A percentile compares a stretch with the other conserved stretches of the same genome.
These are phyloP conservation scores for Blastomussa wellsi DNA, from an alignment of 92 coral and sea anemone genomes.

Conservation along the genomic window DNA sequence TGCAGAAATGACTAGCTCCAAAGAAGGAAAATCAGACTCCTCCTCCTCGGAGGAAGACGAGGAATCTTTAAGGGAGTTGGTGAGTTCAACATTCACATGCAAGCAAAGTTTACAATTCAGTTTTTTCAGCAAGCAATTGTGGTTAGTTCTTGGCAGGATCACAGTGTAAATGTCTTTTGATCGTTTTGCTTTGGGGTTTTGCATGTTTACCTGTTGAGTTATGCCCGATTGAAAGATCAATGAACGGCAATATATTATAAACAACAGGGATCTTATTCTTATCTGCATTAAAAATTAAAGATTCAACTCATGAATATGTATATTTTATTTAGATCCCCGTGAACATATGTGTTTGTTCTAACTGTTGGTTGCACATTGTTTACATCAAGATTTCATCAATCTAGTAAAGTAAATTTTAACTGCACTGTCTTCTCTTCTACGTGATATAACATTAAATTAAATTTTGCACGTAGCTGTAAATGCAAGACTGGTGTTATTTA, in stretches of 20 bases:
- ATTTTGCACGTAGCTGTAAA: neutral
- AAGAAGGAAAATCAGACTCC: constrained; percentile 35
- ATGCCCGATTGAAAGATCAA: constrained; percentile 2
- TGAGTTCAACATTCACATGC: constrained; percentile 13
- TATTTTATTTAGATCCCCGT: neutral
- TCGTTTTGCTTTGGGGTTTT: neutral
- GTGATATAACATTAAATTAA: neutral
- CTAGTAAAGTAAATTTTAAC: neutral
- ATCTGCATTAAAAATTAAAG: constrained; percentile 3
- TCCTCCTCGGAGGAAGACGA: constrained; percentile 72
- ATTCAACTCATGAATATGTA: neutral
- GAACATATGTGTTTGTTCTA: neutral
- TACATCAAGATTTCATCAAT: neutral
- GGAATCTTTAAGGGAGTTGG: constrained; percentile 77
- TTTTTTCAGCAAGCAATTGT: neutral
- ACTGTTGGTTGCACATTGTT: neutral
- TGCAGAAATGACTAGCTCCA: constrained; percentile 59
- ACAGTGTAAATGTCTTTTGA: neutral
- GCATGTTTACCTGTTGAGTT: neutral
- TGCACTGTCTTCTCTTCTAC: neutral
- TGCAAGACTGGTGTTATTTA: neutral
- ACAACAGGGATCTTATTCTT: neutral
- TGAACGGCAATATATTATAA: neutral
- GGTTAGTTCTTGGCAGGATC: neutral
- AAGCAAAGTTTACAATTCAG: neutral